Conservation (phyloP, 2,113 vertebrate genomes). For the Sigmodon hispidus region DNA sequence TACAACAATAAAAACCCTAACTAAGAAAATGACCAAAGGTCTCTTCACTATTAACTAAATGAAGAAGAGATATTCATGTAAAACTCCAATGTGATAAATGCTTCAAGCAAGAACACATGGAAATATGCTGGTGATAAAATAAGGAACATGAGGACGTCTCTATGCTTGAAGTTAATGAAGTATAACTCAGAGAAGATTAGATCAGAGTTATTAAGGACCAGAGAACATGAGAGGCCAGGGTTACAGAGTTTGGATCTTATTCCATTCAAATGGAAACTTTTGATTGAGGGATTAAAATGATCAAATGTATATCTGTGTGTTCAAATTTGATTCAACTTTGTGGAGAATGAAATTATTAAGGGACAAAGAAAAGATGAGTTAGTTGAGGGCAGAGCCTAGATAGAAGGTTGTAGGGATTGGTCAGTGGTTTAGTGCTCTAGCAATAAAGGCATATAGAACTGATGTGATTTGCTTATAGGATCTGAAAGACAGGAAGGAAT, state of each 20-base stretch:
- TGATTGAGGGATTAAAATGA: not conserved
- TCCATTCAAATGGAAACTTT: not conserved
- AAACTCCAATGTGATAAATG: constrained; percentile 12
- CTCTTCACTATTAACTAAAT: constrained; percentile 23
- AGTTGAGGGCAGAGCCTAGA: not conserved
- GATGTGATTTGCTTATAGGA: not conserved
- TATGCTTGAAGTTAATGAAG: not conserved
- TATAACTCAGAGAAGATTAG: not conserved
- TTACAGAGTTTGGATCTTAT: not conserved
- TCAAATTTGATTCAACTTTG: not conserved
- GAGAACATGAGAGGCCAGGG: not conserved
- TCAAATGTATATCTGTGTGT: not conserved
- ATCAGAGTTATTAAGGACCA: not conserved
- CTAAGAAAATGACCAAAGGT: not conserved
- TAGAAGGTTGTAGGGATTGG: not conserved
- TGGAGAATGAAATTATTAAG: not conserved
- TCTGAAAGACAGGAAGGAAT: not conserved
- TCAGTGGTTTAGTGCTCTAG: not conserved
- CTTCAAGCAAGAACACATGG: not conserved
- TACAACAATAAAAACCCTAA: no score
- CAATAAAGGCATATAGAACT: not conserved
- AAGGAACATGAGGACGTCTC: not conserved
- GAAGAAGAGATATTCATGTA: not conserved
- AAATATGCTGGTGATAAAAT: not conserved
- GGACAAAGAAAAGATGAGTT: not conserved